phyloP scores from a whole-genome alignment of 2,888 invertebrate genomes.

The Gymnocheta viridis region DNA sequence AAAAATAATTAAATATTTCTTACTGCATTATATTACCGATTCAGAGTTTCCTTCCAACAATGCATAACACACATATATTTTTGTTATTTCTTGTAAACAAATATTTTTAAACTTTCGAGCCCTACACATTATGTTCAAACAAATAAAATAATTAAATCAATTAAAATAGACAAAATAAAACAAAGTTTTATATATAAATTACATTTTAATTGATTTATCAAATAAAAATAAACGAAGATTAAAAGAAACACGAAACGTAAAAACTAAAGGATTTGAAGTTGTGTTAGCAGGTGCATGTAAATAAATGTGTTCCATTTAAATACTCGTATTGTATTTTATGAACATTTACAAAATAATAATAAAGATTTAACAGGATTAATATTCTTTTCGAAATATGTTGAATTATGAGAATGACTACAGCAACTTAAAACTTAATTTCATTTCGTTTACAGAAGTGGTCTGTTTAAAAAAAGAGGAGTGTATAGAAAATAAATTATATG shows the following conservation, averaged over 20 bases:
- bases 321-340: too few relatives aligned
- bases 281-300: slow-evolving; percentile 36
- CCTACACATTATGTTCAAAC: too few relatives aligned
- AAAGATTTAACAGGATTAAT: slow-evolving; percentile 43
- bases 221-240: background rate
- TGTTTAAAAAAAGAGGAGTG: background rate
- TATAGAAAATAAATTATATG: background rate
- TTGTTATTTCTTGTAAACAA: too few relatives aligned
- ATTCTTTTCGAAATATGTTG: background rate
- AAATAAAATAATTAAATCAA: too few relatives aligned
- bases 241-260: background rate
- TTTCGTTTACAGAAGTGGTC: background rate
- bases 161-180: background rate
- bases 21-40: too few relatives aligned
- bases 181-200: slow-evolving; percentile 38
- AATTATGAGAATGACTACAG: background rate
- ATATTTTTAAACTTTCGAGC: too few relatives aligned
- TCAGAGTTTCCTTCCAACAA: too few relatives aligned
- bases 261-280: background rate
- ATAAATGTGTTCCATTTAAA: background rate
- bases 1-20: too few relatives aligned
- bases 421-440: background rate
- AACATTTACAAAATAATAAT: slow-evolving; percentile 12
- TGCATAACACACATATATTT: too few relatives aligned
- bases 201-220: slow-evolving; percentile 36